Evolutionary conservation across 64 coral and sea anemone species (phyloP).

Genomic region (Orbicella faveolata): DNA sequence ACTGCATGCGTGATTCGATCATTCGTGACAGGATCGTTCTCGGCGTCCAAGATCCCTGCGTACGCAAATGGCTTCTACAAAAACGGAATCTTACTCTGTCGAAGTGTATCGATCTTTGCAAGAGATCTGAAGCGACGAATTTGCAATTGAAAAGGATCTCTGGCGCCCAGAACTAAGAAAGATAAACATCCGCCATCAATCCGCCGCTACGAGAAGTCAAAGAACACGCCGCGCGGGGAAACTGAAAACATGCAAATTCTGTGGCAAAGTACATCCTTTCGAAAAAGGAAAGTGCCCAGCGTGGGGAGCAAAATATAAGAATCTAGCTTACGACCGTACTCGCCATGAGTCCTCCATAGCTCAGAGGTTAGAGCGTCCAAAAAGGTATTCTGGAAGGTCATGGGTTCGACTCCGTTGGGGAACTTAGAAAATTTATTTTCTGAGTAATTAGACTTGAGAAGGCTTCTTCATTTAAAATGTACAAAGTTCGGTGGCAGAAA

Average conservation of each 20-base stretch:
- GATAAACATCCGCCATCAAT: not conserved
- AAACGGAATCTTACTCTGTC: constrained; percentile 19
- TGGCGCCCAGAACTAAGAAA: not conserved
- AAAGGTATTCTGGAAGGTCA: too few relatives aligned
- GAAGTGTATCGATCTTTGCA: constrained; percentile 26
- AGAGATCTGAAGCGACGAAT: constrained; percentile 25
- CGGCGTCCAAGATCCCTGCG: constrained; percentile 32
- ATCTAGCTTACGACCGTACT: too few relatives aligned
- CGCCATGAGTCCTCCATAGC: too few relatives aligned
- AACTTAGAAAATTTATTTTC: too few relatives aligned
- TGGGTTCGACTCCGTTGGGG: too few relatives aligned
- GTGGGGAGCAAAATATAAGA: not conserved
- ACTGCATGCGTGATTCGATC: constrained; percentile 39
- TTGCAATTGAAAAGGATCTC: constrained; percentile 30
- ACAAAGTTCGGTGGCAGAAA: constrained; percentile 5
- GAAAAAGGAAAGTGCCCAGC: not conserved
- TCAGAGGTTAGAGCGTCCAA: too few relatives aligned
- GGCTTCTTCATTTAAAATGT: not conserved
- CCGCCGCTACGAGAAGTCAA: not conserved
- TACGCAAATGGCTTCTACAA: constrained; percentile 50
- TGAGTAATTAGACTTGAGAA: too few relatives aligned
- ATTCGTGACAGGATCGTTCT: constrained; percentile 45
- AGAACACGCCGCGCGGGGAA: too few relatives aligned
- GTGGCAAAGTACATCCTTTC: not conserved
- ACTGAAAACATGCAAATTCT: not conserved